Percentiles rank a stretch among this genome's conserved stretches.
phyloP scores from a whole-genome alignment of 1,140 invertebrate genomes.

The Hestina assimilis region DNA sequence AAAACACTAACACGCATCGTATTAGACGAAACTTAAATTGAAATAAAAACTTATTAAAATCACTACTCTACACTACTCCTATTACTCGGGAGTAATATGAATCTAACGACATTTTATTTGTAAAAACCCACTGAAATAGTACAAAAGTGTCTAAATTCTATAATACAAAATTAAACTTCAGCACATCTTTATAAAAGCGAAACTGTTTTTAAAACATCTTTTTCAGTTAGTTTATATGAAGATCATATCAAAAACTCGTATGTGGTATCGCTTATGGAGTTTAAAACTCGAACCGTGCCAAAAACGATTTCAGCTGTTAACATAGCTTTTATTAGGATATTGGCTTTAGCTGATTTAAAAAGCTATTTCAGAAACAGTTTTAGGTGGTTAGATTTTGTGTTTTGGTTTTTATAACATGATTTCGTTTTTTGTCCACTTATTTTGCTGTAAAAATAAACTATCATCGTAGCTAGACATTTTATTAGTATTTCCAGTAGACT shows the following conservation, averaged over 20 bases:
- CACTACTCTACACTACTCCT: too few species aligned
- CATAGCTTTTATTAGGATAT: conserved; percentile 2
- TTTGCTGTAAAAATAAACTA: too few species aligned
- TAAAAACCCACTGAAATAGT: too few species aligned
- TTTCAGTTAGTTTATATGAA: not conserved
- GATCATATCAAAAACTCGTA: conserved; percentile 2
- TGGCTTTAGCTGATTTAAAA: not conserved
- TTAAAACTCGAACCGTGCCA: conserved; percentile 5
- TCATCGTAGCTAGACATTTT: too few species aligned
- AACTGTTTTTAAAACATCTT: not conserved
- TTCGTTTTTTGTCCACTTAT: too few species aligned
- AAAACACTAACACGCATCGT: too few species aligned
- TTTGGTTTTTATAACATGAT: too few species aligned
- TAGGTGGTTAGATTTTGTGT: not conserved
- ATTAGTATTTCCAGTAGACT: too few species aligned
- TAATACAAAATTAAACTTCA: not conserved
- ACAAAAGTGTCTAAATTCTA: too few species aligned
- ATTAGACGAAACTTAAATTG: not conserved
- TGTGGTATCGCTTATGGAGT: conserved; percentile 6
- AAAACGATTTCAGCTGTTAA: conserved; percentile 8
- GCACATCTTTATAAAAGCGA: not conserved
- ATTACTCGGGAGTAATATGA: too few species aligned
- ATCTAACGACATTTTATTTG: too few species aligned
- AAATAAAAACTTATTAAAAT: too few species aligned
- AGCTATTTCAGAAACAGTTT: not conserved